Evolutionary conservation across 2,113 vertebrate genomes (phyloP), one percentile per base, ranked within the genome.

Genomic region (Neogobius melanostomus): DNA sequence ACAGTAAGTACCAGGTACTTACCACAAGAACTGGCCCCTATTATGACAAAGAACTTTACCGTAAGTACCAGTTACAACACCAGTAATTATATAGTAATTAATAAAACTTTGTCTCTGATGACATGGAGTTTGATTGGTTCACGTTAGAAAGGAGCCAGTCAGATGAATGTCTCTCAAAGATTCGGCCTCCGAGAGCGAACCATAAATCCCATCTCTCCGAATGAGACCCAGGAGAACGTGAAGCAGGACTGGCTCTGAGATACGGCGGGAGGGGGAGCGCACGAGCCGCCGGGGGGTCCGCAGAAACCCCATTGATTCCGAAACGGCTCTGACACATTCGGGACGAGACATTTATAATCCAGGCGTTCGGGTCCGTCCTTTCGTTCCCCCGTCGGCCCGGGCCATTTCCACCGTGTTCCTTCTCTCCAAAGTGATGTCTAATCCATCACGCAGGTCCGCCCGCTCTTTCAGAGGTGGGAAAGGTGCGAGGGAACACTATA

Each of bases 261-360:
- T 36, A 5, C 28, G 28, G 28, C 28, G 28, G 28, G 28, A 3
- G 28, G 28, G 28, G 28, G 28, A n/a, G n/a, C n/a, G 8, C 52
- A 0, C 52, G 16, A 4, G 7, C 9, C 10, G 82, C 83, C 71
- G 45, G 53, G 76, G 76, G 72, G 82, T 78, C 83, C 56, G 76
- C 75, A 82, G 83, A 66, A 81, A 76, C 85, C 77, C 64, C 12
- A 86, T 82, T 87, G 79, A 87, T 89, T 88, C 83, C 66, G 74
- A 77, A 88, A 79, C 50, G 28, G 65, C 84, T 36, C 66, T 86
- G 91, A 87, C 86, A 88, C 78, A 85, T 88, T 86, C 63, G 47
- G 86, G 87, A 87, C 78, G 59, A 72, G 71, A 46, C 76, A 84
- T 87, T 82, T 69, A 84, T 84, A 83, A 84, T 85, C 85, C 68